Base-by-base conservation (phyloP, 2,888 invertebrate species). In the Phaedon cochleariae region DNA sequence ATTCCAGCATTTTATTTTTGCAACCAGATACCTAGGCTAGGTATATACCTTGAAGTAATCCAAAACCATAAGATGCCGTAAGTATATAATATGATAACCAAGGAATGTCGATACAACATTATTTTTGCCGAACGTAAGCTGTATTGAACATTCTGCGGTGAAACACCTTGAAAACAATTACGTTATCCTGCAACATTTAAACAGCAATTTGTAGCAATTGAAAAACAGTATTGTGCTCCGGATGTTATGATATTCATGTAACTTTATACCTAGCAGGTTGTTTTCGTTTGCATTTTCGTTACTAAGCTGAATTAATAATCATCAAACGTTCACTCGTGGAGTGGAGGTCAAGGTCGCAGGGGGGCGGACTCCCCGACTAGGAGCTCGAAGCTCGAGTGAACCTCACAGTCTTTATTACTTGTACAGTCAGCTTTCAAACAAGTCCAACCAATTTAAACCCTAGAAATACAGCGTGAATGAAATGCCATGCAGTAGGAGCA, bases 291-390 rank as follows among this genome's bases (percentile, higher is more conserved):
- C 37, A 49, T 64, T 62, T n/a, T 41, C 64, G 72, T 73, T 73
- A 68, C 70, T 67, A 73, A 60, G 70, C 64, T 64, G 68, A 67
- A 65, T 54, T 37, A 70, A 20, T 59, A 61, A 67, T 68, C 71
- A 67, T 60, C 29, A 49, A 61, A 22, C 18, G 57, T 54, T 59
- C 53, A 53, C 49, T 59, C 57, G n/a, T n/a, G n/a, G n/a, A n/a
- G n/a, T 70, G 59, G 73, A 74, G 79, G 79, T 78, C 79, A 79
- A 79, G 79, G 79, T 74, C 73, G 69, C 59, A 66, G 66, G 73
- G 77, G 79, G 79, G 77, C 77, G 77, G 77, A 70, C 69, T 71
- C 77, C 74, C 76, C 71, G 21, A 53, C 20, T 55, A 52, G 49
- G n/a, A n/a, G n/a, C n/a, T n/a, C 52, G n/a, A n/a, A n/a, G n/a